phyloP scores from a whole-genome alignment of 2,888 invertebrate genomes.

The Diaperis boleti region DNA sequence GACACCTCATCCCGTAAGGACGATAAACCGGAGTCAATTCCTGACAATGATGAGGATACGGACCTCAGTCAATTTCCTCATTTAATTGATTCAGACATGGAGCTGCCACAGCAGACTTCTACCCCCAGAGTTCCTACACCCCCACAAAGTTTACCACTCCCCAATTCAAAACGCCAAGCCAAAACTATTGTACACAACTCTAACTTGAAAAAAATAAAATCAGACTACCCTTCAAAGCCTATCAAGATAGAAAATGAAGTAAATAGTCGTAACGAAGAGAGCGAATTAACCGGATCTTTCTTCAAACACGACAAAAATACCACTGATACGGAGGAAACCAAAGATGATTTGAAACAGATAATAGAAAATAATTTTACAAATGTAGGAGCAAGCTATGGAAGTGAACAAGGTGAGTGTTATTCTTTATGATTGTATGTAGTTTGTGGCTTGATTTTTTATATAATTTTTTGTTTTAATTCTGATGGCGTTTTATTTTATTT shows the following conservation, averaged over 20 bases:
- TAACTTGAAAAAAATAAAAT: slow-evolving; percentile 53
- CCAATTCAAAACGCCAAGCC: slow-evolving; percentile 49
- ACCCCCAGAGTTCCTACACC: slow-evolving; percentile 38
- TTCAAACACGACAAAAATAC: slow-evolving; percentile 42
- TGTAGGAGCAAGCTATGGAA: slow-evolving; percentile 37
- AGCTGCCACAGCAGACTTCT: slow-evolving; percentile 48
- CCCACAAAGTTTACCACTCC: slow-evolving; percentile 25
- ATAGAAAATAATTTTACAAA: slow-evolving; percentile 48
- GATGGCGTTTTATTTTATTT: slow-evolving; percentile 8
- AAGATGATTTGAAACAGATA: slow-evolving; percentile 41
- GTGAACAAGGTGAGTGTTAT: slow-evolving; percentile 51
- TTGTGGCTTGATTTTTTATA: slow-evolving; percentile 13
- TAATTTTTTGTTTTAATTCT: slow-evolving; percentile 1
- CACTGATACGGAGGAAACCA: slow-evolving; percentile 49
- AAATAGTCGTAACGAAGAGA: slow-evolving; percentile 43
- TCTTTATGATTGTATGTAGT: slow-evolving; percentile 30
- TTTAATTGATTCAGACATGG: slow-evolving; percentile 58
- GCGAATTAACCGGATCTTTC: slow-evolving; percentile 44
- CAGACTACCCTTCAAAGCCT: slow-evolving; percentile 31
- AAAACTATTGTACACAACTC: slow-evolving; percentile 48
- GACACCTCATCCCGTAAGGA: slow-evolving; percentile 62
- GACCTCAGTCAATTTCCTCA: slow-evolving; percentile 58
- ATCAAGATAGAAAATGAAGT: slow-evolving; percentile 26
- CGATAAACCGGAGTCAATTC: slow-evolving; percentile 57
- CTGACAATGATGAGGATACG: slow-evolving; percentile 58